These are phyloP conservation scores for Nemurella pictetii DNA, from an alignment of 2,888 invertebrate species.

Conservation along the genomic window DNA sequence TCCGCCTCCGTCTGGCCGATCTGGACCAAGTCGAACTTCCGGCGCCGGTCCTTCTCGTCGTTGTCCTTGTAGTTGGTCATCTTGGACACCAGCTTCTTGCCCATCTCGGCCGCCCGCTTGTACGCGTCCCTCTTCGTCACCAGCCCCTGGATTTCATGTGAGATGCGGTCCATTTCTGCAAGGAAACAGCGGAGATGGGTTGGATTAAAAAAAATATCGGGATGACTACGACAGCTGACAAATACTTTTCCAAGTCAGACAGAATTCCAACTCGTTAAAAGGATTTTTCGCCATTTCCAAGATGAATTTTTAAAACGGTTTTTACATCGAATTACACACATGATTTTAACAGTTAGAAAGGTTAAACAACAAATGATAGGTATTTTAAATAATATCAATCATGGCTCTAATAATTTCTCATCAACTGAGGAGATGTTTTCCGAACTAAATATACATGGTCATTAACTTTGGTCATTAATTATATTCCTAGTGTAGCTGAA, in stretches of 20 bases:
- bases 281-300: too few relatives aligned
- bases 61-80: neutral
- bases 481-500: neutral
- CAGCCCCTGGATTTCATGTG: neutral
- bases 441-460: neutral
- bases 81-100: neutral
- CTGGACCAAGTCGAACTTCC: conserved; percentile 4
- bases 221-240: too few relatives aligned
- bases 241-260: too few relatives aligned
- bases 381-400: neutral
- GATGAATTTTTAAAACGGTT: too few relatives aligned
- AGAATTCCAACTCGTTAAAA: too few relatives aligned
- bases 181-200: too few relatives aligned
- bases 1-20: conserved; percentile 2
- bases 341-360: too few relatives aligned
- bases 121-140: neutral
- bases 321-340: too few relatives aligned
- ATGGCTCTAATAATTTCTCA: neutral
- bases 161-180: neutral
- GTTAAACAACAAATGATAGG: too few relatives aligned
- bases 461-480: neutral
- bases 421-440: neutral
- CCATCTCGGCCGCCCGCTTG: neutral
- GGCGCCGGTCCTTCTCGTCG: conserved; percentile 8
- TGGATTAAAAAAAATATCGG: too few relatives aligned